These are phyloP conservation scores for Chanos chanos DNA, from an alignment of 2,797 vertebrate genomes.

Conservation along the genomic window DNA sequence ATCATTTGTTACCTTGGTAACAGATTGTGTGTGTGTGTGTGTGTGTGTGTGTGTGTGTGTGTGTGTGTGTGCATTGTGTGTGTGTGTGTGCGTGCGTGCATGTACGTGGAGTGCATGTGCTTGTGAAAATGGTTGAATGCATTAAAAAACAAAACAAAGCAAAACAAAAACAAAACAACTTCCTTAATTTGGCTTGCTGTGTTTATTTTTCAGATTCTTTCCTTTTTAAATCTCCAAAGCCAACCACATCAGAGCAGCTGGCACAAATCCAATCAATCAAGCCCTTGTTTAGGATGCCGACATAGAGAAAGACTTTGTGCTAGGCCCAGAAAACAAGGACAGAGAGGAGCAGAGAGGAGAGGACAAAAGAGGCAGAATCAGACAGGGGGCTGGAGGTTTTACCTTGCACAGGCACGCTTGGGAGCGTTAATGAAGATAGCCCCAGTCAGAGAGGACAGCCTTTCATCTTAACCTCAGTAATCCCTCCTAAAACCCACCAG, in stretches of 20 bases:
- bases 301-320: conserved; percentile 36
- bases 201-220: too few species aligned
- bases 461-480: conserved; percentile 82
- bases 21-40: conserved; percentile 60
- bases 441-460: conserved; percentile 72
- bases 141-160: neutral
- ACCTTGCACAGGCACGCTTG: conserved; percentile 78
- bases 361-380: conserved; percentile 63
- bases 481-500: conserved; percentile 72
- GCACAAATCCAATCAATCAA: conserved; percentile 43
- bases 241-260: too few species aligned
- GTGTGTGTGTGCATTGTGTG: neutral
- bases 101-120: neutral
- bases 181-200: too few species aligned
- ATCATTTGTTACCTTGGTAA: conserved; percentile 76
- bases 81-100: conserved; percentile 4
- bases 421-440: conserved; percentile 77
- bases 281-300: conserved; percentile 40
- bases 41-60: conserved; percentile 34
- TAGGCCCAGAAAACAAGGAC: conserved; percentile 48
- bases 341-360: conserved; percentile 57
- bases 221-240: too few species aligned
- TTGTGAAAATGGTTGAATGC: neutral
- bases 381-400: conserved; percentile 72
- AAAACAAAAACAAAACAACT: neutral